Base-by-base conservation (phyloP, 2,888 invertebrate genomes). In the Lordiphosa fenestrarum region DNA sequence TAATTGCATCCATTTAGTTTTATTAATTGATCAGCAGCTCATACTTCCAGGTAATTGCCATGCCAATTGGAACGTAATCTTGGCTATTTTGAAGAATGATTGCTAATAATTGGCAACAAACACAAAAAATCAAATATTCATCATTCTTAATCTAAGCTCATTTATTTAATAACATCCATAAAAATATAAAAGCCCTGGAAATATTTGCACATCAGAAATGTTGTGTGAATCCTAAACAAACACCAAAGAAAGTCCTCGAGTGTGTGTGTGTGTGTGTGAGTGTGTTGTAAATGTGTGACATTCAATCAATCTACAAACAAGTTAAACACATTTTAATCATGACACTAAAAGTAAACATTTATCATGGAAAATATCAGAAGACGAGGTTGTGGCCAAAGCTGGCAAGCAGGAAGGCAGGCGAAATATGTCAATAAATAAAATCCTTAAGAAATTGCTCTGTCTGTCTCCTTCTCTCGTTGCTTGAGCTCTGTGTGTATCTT, bases 321-420 rank as follows among this genome's bases (percentile, higher is more conserved):
- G 76, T 78, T 84, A 83, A 80, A 82, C 76, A 84, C 72, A 85
- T 85, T 80, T 85, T 83, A 85, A 80, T 80, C 85, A 80, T 72
- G 72, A 66, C 70, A 66, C 68, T 72, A 53, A 78, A 67, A 64
- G 85, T 69, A 84, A 78, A 78, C 85, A 78, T 64, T 71, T 71
- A 53, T 73, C 78, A 77, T 67, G 77, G 72, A 56, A 71, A 81
- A 71, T 61, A 62, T 58, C 48, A 58, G 56, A 39, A 42, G 41
- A 30, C 63, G 37, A 42, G 52, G 52, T 42, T 21, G 41, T 44
- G 53, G 39, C n/a, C 40, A 33, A 60, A 44, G 57, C 54, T 44
- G 56, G 63, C 60, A 63, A 52, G 55, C 65, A 44, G 44, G 55
- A 54, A 61, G 81, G 44, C 64, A 56, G 73, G 73, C 69, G 52